These are phyloP conservation scores for Oncorhynchus nerka DNA, from an alignment of 2,113 vertebrate genomes.

Conservation along the genomic window DNA sequence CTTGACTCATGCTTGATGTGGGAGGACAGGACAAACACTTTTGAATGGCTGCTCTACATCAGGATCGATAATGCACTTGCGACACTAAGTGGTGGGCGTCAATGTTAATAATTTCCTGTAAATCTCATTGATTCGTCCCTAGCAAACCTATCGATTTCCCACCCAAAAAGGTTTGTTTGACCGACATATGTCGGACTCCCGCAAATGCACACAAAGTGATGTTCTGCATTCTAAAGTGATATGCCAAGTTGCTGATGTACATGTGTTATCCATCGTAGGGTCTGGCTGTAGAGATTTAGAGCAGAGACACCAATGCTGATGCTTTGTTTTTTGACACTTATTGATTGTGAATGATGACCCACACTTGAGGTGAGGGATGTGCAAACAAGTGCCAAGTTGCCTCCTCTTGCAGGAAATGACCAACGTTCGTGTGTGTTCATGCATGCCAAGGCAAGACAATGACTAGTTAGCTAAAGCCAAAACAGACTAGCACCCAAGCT, in stretches of 20 bases:
- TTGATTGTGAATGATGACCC: no score
- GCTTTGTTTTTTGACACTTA: no score
- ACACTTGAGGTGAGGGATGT: no score
- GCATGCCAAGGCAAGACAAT: neutral
- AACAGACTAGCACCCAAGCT: neutral
- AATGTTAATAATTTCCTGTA: neutral
- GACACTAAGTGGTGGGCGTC: neutral
- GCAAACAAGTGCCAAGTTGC: no score
- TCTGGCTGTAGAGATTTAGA: no score
- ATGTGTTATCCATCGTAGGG: no score
- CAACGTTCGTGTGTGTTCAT: no score
- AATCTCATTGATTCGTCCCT: neutral
- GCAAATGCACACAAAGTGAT: neutral
- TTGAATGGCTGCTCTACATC: neutral
- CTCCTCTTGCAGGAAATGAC: no score
- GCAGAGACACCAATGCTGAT: no score
- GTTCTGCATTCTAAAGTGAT: no score
- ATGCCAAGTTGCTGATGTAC: no score
- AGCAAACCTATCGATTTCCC: neutral
- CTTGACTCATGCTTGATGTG: neutral
- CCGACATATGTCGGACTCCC: neutral
- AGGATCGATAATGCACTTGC: neutral
- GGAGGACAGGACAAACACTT: neutral
- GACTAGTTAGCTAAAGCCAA: neutral
- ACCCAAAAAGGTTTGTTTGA: neutral